Conservation (phyloP, 1,140 invertebrate species). For the Littorina saxatilis region DNA sequence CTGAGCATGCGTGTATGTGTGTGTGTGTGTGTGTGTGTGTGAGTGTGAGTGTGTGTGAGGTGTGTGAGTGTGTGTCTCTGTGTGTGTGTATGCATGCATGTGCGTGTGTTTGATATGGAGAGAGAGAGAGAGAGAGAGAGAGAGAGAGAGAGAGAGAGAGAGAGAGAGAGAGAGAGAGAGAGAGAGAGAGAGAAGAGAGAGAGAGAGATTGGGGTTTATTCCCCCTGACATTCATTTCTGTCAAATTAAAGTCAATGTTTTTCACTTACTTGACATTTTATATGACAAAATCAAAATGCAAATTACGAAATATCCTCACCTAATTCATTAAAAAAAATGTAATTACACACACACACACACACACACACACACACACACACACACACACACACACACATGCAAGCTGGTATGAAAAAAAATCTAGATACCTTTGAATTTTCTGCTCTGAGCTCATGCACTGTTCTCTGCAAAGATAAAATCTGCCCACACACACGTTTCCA, state of each 20-base stretch:
- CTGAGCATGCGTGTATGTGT: too few species aligned
- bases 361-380: slow-evolving; percentile 9
- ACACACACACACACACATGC: slow-evolving; percentile 12
- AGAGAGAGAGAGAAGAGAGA: background rate
- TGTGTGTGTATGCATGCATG: too few species aligned
- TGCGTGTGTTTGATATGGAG: too few species aligned
- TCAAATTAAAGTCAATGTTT: too few species aligned
- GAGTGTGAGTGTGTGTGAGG: too few species aligned
- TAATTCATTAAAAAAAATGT: background rate
- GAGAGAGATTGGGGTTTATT: background rate
- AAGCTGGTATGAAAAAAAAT: background rate
- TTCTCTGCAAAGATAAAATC: background rate
- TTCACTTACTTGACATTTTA: too few species aligned
- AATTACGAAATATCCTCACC: too few species aligned
- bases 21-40: too few species aligned
- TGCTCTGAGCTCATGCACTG: background rate
- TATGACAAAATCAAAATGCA: too few species aligned
- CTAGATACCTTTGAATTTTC: background rate
- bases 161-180: background rate
- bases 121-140: too few species aligned
- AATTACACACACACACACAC: background rate
- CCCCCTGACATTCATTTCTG: background rate
- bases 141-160: too few species aligned
- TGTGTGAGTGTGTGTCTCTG: too few species aligned
- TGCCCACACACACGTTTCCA: background rate